Evolutionary conservation across 2,888 invertebrate species (phyloP).

Genomic region (Sicus ferrugineus): DNA sequence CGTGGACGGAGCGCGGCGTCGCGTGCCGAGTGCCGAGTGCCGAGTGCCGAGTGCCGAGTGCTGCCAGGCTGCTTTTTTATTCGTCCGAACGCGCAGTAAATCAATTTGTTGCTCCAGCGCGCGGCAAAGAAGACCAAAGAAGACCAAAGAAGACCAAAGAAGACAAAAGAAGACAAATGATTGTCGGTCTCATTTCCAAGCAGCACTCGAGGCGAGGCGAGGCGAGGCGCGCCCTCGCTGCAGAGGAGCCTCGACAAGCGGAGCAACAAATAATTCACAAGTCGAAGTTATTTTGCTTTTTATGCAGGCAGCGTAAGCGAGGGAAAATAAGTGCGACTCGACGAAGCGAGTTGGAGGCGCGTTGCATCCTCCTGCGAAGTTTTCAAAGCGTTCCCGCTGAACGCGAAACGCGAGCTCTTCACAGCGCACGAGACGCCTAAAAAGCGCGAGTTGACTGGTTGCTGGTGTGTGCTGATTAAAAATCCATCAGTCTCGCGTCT

Average conservation of each 20-base stretch:
- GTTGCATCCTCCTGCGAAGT: too few relatives aligned
- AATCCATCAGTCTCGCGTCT: slow-evolving; percentile 29
- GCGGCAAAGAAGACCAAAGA: too few relatives aligned
- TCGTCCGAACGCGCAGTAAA: slow-evolving; percentile 38
- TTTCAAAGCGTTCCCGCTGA: too few relatives aligned
- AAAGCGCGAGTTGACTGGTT: not conserved
- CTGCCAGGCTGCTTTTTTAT: not conserved
- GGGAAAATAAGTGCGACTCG: slow-evolving; percentile 31
- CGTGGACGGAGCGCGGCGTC: too few relatives aligned
- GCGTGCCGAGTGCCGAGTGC: too few relatives aligned
- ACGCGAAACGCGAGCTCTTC: too few relatives aligned
- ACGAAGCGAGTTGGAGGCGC: not conserved
- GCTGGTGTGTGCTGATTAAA: slow-evolving; percentile 16
- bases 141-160: too few relatives aligned
- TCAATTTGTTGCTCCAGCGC: slow-evolving; percentile 24
- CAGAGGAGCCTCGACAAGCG: slow-evolving; percentile 2
- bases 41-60: too few relatives aligned
- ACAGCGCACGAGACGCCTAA: not conserved
- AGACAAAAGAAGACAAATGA: slow-evolving; percentile 47
- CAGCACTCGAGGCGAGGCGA: not conserved
- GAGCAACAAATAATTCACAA: slow-evolving; percentile 39
- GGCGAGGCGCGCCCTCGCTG: not conserved
- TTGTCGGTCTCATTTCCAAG: slow-evolving; percentile 48
- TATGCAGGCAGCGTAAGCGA: slow-evolving; percentile 33
- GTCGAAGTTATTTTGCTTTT: slow-evolving; percentile 41